Evolutionary conservation across 2,113 vertebrate genomes (phyloP).

Genomic region (Dasyornis broadbenti): DNA sequence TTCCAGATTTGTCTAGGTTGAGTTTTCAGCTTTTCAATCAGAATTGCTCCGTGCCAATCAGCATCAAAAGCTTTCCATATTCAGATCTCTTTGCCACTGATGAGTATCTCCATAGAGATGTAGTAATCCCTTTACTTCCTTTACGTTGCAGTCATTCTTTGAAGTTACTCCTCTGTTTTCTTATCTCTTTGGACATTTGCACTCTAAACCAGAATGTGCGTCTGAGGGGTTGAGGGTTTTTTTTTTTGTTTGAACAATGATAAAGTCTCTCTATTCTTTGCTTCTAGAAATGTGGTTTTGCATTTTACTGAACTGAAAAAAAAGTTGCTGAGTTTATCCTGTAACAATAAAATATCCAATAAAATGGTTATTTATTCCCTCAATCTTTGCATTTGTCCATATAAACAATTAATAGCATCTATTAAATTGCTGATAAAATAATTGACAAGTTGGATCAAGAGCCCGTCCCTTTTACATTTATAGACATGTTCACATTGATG

Average conservation of each 20-base stretch:
- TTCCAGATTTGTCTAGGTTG: neutral
- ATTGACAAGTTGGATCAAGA: neutral
- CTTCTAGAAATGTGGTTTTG: neutral
- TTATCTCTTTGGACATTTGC: neutral
- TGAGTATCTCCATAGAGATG: neutral
- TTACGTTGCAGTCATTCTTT: neutral
- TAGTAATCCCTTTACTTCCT: neutral
- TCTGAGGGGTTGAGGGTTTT: neutral
- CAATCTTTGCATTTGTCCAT: neutral
- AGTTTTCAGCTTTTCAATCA: neutral
- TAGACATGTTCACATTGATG: neutral
- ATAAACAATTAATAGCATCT: neutral
- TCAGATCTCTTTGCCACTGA: neutral
- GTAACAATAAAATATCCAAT: neutral
- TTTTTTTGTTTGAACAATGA: neutral
- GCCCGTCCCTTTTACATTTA: neutral
- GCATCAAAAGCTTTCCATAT: neutral
- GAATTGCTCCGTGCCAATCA: neutral
- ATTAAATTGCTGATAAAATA: neutral
- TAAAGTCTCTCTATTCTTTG: neutral
- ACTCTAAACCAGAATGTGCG: neutral
- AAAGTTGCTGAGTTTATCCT: neutral
- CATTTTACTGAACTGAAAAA: neutral
- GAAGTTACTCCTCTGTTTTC: neutral
- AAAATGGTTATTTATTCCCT: neutral